Evolutionary conservation across 2,113 vertebrate genomes (phyloP).

Genomic region (Naja naja): DNA sequence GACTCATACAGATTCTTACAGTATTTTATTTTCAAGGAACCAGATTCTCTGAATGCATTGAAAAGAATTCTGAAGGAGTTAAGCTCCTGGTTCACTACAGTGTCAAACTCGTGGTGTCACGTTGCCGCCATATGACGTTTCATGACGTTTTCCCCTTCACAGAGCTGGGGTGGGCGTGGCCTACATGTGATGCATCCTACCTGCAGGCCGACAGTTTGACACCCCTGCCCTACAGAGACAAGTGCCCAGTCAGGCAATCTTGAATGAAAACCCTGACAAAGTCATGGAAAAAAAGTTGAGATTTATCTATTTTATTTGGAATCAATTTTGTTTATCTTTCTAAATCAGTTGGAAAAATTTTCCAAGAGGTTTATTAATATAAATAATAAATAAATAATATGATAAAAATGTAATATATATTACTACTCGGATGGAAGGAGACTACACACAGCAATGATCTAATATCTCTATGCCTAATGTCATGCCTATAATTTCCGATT

Average conservation of each 20-base stretch:
- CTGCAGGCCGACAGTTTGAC: too few species aligned
- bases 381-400: too few species aligned
- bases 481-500: background rate
- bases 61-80: background rate
- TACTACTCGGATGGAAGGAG: background rate
- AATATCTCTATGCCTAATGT: background rate
- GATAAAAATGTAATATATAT: background rate
- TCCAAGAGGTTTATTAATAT: background rate
- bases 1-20: background rate
- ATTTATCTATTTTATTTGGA: background rate
- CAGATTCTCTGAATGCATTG: background rate
- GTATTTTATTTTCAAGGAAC: background rate
- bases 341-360: background rate
- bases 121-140: too few species aligned
- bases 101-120: too few species aligned
- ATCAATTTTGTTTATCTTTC: background rate
- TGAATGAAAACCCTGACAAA: background rate
- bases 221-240: background rate
- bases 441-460: slow-evolving; percentile 30
- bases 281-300: background rate
- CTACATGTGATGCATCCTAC: too few species aligned
- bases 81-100: background rate
- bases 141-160: too few species aligned
- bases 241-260: background rate
- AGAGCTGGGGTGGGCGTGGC: too few species aligned